Evolutionary conservation across 2,113 vertebrate genomes (phyloP).

Genomic region (Istiophorus platypterus): DNA sequence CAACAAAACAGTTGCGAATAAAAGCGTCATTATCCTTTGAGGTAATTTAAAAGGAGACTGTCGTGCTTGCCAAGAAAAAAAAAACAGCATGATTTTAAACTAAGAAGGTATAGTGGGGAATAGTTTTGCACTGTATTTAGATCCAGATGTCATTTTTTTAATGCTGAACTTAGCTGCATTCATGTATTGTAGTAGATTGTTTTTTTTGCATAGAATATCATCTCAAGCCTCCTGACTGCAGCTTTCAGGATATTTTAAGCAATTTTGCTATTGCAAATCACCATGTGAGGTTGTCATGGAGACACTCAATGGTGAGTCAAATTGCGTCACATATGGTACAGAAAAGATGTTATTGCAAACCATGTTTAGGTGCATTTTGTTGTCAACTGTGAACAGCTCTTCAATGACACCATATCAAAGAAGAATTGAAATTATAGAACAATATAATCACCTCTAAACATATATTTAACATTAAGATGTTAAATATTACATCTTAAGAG

Average conservation of each 20-base stretch:
- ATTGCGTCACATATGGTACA: background rate
- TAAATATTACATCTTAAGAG: background rate
- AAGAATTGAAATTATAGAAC: background rate
- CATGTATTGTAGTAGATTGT: background rate
- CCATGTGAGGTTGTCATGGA: conserved; percentile 61
- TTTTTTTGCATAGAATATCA: background rate
- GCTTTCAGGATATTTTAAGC: conserved; percentile 19
- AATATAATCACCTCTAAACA: background rate
- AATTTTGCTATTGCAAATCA: conserved; percentile 41
- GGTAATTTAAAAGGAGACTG: conserved; percentile 44
- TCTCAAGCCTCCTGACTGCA: background rate
- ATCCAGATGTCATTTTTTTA: conserved; percentile 16
- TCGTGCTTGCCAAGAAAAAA: background rate
- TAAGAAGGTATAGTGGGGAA: background rate
- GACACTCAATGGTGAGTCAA: conserved; percentile 22
- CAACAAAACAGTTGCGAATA: conserved; percentile 40
- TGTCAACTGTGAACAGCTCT: conserved; percentile 2
- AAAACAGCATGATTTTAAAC: conserved; percentile 4
- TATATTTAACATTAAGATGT: too few relatives aligned
- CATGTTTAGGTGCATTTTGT: conserved; percentile 18
- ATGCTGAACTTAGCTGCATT: background rate
- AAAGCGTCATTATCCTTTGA: conserved; percentile 28
- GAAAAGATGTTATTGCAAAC: conserved; percentile 15
- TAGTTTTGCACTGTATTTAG: conserved; percentile 7
- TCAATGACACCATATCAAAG: background rate